Conservation (phyloP, 1,140 invertebrate species). For the Ceratosolen fusciceps region DNA sequence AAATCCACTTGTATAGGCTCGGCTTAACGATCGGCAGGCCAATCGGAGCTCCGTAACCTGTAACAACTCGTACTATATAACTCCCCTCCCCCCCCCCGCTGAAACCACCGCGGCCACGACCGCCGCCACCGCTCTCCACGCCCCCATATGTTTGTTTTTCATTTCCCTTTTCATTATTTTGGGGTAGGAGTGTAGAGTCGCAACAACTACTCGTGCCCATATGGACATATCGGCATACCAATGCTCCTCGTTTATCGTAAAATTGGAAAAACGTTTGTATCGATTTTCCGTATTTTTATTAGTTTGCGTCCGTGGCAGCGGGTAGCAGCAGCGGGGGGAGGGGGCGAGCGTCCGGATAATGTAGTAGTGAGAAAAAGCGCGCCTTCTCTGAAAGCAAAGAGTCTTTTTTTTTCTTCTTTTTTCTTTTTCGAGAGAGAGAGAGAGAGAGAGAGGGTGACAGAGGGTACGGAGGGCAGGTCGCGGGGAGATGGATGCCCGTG, state of each 20-base stretch:
- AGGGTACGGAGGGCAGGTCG: background rate
- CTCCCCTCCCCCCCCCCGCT: background rate
- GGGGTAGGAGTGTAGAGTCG: background rate
- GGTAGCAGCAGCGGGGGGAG: background rate
- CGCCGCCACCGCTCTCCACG: background rate
- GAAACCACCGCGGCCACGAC: background rate
- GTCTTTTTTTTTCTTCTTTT: too few species aligned
- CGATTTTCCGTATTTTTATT: constrained; percentile 33
- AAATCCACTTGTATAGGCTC: background rate
- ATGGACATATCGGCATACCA: constrained; percentile 7
- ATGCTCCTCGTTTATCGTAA: constrained; percentile 22
- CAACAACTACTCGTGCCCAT: background rate
- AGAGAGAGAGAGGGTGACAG: background rate
- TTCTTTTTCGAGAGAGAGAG: background rate
- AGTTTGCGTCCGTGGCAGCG: background rate
- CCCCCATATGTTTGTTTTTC: constrained; percentile 34
- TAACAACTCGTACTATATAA: background rate
- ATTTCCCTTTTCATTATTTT: constrained; percentile 40
- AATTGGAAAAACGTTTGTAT: constrained; percentile 18
- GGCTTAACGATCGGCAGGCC: constrained; percentile 35
- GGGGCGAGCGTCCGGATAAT: constrained; percentile 5
- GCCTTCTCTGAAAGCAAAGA: background rate
- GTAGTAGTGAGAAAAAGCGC: background rate
- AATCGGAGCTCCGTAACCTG: constrained; percentile 16
- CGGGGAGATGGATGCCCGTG: background rate